phyloP scores from a whole-genome alignment of 2,888 invertebrate species.

The Operophtera brumata region DNA sequence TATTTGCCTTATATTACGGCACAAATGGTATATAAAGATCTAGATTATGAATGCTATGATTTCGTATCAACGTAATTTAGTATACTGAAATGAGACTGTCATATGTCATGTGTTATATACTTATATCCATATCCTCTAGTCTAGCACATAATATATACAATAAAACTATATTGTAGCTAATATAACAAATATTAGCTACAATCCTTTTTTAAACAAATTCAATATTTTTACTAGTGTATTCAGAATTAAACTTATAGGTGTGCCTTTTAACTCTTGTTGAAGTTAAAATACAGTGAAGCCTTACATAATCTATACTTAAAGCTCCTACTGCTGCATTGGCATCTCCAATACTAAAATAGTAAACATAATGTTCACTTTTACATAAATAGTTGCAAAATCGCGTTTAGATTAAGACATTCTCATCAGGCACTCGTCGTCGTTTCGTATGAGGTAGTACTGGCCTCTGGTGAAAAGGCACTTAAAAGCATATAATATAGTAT shows the following conservation, averaged over 20 bases:
- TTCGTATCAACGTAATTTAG: constrained; percentile 10
- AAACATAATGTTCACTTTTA: neutral
- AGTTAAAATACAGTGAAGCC: neutral
- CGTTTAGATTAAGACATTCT: neutral
- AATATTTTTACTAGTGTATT: constrained; percentile 6
- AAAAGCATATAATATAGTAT: constrained; percentile 15
- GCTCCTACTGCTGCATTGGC: neutral
- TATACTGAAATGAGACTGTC: constrained; percentile 22
- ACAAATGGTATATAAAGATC: constrained; percentile 20
- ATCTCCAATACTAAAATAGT: neutral
- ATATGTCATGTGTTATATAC: constrained; percentile 13
- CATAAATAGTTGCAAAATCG: no score
- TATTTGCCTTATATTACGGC: constrained; percentile 17
- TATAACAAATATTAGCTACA: neutral
- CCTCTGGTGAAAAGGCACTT: no score
- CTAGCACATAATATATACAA: constrained; percentile 26
- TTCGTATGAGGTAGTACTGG: no score
- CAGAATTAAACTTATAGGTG: neutral
- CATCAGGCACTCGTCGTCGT: no score
- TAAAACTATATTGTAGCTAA: neutral
- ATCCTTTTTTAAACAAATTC: neutral
- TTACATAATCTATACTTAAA: neutral
- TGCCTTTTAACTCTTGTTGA: neutral
- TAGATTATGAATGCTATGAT: constrained; percentile 17
- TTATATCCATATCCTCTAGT: constrained; percentile 36